Percentiles rank a stretch among this genome's conserved stretches.
Evolutionary conservation across 2,888 invertebrate genomes (phyloP).

Genomic region (Hemicrepidius hirtus): DNA sequence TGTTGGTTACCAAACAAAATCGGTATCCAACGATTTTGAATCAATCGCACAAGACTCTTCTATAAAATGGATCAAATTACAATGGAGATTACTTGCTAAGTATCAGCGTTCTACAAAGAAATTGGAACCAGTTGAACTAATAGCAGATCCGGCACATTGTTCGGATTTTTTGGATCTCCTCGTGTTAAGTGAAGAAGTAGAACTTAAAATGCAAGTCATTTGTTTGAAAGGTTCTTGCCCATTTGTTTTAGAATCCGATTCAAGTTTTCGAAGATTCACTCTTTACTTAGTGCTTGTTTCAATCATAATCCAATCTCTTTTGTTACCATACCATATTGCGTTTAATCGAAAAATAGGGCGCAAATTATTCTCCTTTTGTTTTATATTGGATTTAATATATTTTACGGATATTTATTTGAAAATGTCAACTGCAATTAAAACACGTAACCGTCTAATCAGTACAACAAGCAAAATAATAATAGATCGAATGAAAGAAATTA

Average conservation of each 20-base stretch:
- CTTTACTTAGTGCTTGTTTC: constrained; percentile 39
- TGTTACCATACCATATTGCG: constrained; percentile 43
- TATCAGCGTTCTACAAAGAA: background rate
- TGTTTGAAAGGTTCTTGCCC: constrained; percentile 72
- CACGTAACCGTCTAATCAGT: background rate
- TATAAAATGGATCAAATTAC: constrained; percentile 39
- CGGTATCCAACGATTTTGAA: background rate
- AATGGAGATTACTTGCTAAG: constrained; percentile 21
- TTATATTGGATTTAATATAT: constrained; percentile 35
- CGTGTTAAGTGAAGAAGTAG: constrained; percentile 58
- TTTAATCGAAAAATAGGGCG: constrained; percentile 31
- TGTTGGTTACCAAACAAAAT: background rate
- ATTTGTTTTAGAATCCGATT: constrained; percentile 73
- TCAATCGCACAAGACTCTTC: background rate
- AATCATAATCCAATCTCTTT: constrained; percentile 37
- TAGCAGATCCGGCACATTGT: constrained; percentile 41
- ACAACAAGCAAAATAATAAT: constrained; percentile 17
- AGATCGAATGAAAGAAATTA: constrained; percentile 19
- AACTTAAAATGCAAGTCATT: constrained; percentile 62
- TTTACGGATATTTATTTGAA: constrained; percentile 36
- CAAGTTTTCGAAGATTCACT: constrained; percentile 67
- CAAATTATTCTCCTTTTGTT: background rate
- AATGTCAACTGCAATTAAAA: constrained; percentile 37
- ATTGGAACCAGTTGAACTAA: background rate
- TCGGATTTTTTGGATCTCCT: constrained; percentile 57